Evolutionary conservation across 2,888 invertebrate genomes (phyloP), one percentile per base, ranked within the genome.

Genomic region (Ceratothoa steindachneri): DNA sequence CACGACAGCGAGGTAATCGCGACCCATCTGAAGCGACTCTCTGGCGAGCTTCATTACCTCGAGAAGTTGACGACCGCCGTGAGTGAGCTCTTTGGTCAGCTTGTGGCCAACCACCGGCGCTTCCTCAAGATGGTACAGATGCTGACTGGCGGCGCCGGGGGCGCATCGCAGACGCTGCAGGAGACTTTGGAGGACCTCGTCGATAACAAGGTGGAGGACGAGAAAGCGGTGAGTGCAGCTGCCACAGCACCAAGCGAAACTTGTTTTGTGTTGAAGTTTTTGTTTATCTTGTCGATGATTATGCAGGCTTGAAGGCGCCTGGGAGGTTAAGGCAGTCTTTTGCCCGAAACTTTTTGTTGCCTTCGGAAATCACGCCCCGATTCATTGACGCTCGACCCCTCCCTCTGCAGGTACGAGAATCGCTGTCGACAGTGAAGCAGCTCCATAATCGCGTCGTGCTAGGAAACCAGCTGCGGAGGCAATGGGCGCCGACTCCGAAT

Each of bases 391-490:
- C 30, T 30, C 31, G 19, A 30, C 30, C 30, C 19, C 9, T 28
- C 28, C 24, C n/a, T 1, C 55, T 51, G 0, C 55, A 77, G 77
- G 77, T 77, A 5, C 67, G 77, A 27, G 77, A 77, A 24, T 77
- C 77, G 31, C 41, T 90, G 84, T 82, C 83, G 67, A 87, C 87
- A 69, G 88, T 91, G 53, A 86, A 87, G 67, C 90, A 90, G 81
- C 86, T 91, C 71, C 87, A 89, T 82, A 88, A 88, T 81, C 86
- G 88, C 81, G 89, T 88, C 81, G 87, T 88, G 0, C 83, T 84
- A 3, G 88, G 89, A 80, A 87, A 88, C 79, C 81, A 81, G 9
- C 82, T 87, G 31, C 83, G 82, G 41, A 83, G 87, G 31, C 90
- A 90, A 83, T 91, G 91, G 91, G 86, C 71, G 51, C 71, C 67